phyloP scores from a whole-genome alignment of 1,140 invertebrate species.

The Trichomalopsis sarcophagae region DNA sequence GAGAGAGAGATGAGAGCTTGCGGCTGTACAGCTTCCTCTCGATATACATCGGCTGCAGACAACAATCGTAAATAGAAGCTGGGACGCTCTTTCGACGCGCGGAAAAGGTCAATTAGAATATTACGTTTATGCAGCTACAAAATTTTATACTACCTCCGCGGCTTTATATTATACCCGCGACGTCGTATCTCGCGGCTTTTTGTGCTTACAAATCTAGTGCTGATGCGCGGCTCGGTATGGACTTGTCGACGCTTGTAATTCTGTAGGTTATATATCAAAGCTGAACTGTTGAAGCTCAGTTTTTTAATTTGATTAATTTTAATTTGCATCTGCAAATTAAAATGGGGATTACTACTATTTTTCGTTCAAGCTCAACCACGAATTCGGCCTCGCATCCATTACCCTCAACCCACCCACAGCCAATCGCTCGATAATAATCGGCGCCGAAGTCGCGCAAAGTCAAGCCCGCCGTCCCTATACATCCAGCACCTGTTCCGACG shows the following conservation, averaged over 20 bases:
- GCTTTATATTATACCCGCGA: not conserved
- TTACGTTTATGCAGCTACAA: slow-evolving; percentile 32
- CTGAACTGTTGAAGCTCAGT: too few species aligned
- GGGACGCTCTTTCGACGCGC: slow-evolving; percentile 37
- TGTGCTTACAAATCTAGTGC: not conserved
- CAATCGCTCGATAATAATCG: slow-evolving; percentile 54
- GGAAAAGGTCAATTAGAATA: slow-evolving; percentile 50
- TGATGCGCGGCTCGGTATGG: not conserved
- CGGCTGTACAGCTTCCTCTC: not conserved
- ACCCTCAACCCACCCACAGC: too few species aligned
- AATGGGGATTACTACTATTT: too few species aligned
- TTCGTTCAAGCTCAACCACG: too few species aligned
- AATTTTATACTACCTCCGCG: not conserved
- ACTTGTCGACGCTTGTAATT: too few species aligned
- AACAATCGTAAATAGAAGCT: slow-evolving; percentile 63
- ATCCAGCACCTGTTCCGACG: slow-evolving; percentile 50
- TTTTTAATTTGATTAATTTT: too few species aligned
- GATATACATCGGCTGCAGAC: slow-evolving; percentile 61
- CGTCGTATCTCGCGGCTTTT: not conserved
- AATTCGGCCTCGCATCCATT: too few species aligned
- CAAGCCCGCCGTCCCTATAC: not conserved
- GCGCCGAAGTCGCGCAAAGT: slow-evolving; percentile 54
- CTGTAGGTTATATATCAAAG: too few species aligned
- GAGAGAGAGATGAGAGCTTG: too few species aligned
- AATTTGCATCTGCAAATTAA: too few species aligned